Percentiles rank a stretch among this genome's conserved stretches.
These are phyloP conservation scores for Lampris megalopsis DNA, from an alignment of 2,113 vertebrate genomes.

Conservation along the genomic window DNA sequence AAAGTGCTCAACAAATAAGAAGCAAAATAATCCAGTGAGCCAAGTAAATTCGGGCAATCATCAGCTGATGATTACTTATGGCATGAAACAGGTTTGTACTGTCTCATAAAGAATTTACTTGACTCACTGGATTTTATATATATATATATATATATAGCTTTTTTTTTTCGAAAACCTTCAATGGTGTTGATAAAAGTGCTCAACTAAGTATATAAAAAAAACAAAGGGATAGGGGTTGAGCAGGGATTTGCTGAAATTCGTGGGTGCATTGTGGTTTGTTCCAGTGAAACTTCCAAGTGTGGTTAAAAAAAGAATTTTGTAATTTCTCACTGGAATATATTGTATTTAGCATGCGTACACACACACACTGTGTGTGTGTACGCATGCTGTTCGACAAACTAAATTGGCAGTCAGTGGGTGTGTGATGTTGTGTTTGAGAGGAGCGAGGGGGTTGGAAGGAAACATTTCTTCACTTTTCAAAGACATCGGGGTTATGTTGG, in stretches of 20 bases:
- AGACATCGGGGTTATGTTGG: background rate
- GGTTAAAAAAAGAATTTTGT: constrained; percentile 46
- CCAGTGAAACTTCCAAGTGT: constrained; percentile 45
- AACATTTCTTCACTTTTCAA: background rate
- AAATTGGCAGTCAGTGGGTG: constrained; percentile 12
- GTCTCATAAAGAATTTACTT: no score
- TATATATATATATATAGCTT: no score
- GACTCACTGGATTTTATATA: no score
- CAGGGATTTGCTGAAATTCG: constrained; percentile 41
- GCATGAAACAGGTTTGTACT: no score
- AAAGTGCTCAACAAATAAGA: no score
- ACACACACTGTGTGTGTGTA: background rate
- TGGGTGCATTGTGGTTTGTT: constrained; percentile 50
- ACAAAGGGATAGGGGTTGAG: constrained; percentile 20
- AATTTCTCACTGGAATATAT: constrained; percentile 34
- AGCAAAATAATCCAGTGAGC: no score
- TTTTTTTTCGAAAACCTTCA: no score
- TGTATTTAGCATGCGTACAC: background rate
- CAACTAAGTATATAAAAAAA: background rate
- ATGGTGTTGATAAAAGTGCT: no score
- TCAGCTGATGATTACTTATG: no score
- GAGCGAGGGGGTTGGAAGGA: background rate
- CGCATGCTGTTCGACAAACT: background rate
- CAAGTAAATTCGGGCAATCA: no score
- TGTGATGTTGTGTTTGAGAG: background rate